These are phyloP conservation scores for human DNA, from an alignment of 2,113 vertebrate genomes.

Conservation along the genomic window GRCh38 chr11:37047501-37048000, in stretches of 20 bases:
- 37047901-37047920: background rate
- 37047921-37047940: background rate
- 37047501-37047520: background rate
- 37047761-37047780: background rate
- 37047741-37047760: background rate
- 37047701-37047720: background rate
- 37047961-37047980: background rate
- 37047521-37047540: conserved; percentile 31
- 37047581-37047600: background rate
- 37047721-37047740: background rate
- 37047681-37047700: background rate
- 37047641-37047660: background rate
- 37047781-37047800: background rate
- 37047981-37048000: background rate
- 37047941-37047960: background rate
- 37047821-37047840: conserved; percentile 5
- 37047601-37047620: background rate
- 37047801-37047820: background rate
- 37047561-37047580: background rate
- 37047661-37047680: background rate
- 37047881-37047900: conserved; percentile 7
- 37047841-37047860: background rate
- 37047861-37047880: background rate
- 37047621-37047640: background rate
- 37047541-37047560: background rate